Conservation (phyloP, 2,888 invertebrate species). For the Cremastinae sp. region DNA sequence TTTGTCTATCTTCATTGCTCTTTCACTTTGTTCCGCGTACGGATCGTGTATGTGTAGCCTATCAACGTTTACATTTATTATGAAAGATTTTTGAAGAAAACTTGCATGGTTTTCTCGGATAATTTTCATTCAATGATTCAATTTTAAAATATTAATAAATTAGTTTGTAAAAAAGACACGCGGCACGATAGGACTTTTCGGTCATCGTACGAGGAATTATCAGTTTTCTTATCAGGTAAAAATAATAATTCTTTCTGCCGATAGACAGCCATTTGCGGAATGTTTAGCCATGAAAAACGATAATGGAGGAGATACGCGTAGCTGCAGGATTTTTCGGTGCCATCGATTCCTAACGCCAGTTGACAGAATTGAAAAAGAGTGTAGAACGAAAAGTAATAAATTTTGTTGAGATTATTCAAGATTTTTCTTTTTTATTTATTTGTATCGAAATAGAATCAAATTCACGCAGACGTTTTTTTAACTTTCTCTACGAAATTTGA, state of each 20-base stretch:
- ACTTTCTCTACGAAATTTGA: too few species aligned
- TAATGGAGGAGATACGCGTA: background rate
- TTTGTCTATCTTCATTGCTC: conserved; percentile 13
- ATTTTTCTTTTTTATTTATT: too few species aligned
- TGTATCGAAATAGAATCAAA: too few species aligned
- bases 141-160: background rate
- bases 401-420: too few species aligned
- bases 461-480: too few species aligned
- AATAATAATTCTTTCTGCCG: background rate
- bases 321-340: too few species aligned
- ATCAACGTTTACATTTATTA: conserved; percentile 5
- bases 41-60: background rate
- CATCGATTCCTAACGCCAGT: background rate
- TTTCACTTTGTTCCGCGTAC: background rate
- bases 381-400: too few species aligned
- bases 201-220: conserved; percentile 15
- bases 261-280: conserved; percentile 15
- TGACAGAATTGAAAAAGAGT: conserved; percentile 19
- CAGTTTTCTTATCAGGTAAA: conserved; percentile 15
- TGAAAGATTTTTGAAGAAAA: background rate
- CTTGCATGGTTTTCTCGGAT: background rate
- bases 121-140: background rate
- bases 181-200: conserved; percentile 6
- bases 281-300: conserved; percentile 3
- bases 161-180: background rate